Percentiles rank a stretch among this genome's conserved stretches.
phyloP scores from a whole-genome alignment of 2,113 vertebrate species.

The Ochotona princeps region DNA sequence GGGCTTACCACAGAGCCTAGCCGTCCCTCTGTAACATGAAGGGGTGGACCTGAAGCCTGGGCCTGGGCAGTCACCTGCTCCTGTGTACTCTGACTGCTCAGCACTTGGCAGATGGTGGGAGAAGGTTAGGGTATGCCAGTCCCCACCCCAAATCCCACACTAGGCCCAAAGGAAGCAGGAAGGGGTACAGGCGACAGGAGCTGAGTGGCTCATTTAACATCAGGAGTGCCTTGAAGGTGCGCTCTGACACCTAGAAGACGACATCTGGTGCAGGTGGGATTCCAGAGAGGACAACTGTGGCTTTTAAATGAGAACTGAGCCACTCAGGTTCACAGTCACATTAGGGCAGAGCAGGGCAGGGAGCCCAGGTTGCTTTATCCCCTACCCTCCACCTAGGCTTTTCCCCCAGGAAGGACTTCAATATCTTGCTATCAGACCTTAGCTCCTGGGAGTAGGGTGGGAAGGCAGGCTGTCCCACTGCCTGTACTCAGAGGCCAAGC shows the following conservation, averaged over 20 bases:
- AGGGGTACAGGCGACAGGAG: neutral
- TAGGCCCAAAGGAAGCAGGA: neutral
- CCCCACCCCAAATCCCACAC: fast-evolving
- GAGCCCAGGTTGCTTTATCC: neutral
- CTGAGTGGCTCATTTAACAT: neutral
- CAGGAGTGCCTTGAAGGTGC: neutral
- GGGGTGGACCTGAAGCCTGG: neutral
- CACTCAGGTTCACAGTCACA: neutral
- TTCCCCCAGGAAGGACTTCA: neutral
- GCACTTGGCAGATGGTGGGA: neutral
- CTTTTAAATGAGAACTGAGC: neutral
- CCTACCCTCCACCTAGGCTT: neutral
- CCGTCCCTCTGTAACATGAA: neutral
- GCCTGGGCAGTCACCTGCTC: fast-evolving
- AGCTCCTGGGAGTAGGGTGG: neutral
- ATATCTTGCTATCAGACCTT: neutral
- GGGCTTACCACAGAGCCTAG: neutral
- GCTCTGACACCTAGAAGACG: neutral
- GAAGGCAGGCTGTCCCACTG: neutral
- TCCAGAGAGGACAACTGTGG: neutral
- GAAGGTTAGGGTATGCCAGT: neutral
- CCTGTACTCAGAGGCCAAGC: neutral
- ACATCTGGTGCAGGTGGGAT: neutral
- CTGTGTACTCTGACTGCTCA: no score
- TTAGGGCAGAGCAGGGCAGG: neutral